Conservation (phyloP, 2,888 invertebrate genomes). For the Salpingus planirostris region DNA sequence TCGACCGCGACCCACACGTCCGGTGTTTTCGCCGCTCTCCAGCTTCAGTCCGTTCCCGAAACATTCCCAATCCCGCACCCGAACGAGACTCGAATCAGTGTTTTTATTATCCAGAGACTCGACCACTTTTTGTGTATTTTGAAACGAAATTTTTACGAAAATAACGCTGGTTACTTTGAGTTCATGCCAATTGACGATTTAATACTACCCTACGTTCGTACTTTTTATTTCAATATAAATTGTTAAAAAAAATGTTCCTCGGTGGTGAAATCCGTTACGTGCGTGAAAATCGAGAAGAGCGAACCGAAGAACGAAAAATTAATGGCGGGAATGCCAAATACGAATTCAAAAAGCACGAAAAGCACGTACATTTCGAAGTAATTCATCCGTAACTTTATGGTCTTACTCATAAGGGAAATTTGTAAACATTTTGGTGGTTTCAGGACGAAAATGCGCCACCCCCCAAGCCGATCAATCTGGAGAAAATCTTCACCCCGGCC, state of each 20-base stretch:
- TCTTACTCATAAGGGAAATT: no score
- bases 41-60: conserved; percentile 4
- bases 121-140: no score
- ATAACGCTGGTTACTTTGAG: conserved; percentile 9
- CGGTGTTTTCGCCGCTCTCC: neutral
- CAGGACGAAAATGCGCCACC: conserved; percentile 55
- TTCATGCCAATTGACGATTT: conserved; percentile 14
- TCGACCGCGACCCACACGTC: neutral
- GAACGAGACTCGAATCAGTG: no score
- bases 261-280: conserved; percentile 33
- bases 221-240: no score
- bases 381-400: conserved; percentile 16
- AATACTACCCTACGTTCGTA: no score
- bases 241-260: conserved; percentile 31
- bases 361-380: conserved; percentile 39
- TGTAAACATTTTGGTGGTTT: conserved; percentile 21
- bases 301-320: conserved; percentile 6
- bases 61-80: conserved; percentile 8
- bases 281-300: conserved; percentile 20
- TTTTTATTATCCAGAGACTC: no score
- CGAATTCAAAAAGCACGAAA: conserved; percentile 25
- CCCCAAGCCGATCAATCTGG: conserved; percentile 65
- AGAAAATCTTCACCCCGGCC: conserved; percentile 85
- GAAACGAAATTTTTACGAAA: conserved; percentile 3
- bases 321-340: conserved; percentile 14